Conservation (phyloP, 64 coral and sea anemone genomes). For the Montipora foliosa region DNA sequence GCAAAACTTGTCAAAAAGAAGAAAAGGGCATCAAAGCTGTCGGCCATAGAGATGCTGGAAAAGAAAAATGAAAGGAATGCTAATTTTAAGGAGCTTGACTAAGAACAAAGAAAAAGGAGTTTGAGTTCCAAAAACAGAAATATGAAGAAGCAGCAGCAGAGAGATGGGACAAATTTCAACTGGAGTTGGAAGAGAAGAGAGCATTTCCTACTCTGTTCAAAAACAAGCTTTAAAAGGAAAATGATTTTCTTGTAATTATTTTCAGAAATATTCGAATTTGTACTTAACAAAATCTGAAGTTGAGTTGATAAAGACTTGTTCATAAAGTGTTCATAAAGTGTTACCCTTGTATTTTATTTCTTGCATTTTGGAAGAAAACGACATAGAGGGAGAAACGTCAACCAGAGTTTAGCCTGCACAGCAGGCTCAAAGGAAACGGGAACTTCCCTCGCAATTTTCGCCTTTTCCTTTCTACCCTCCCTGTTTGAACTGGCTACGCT, state of each 20-base stretch:
- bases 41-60: slow-evolving; percentile 6
- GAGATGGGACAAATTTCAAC: background rate
- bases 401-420: background rate
- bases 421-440: background rate
- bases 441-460: background rate
- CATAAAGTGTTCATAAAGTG: background rate
- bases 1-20: background rate
- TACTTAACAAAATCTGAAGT: background rate
- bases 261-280: background rate
- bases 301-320: background rate
- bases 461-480: background rate
- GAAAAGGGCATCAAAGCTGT: slow-evolving; percentile 3
- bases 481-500: background rate
- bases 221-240: slow-evolving; percentile 2
- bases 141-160: background rate
- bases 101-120: slow-evolving; percentile 12
- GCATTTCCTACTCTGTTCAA: background rate
- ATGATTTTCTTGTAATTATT: background rate
- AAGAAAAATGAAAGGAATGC: slow-evolving; percentile 13
- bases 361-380: background rate
- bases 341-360: background rate
- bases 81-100: slow-evolving; percentile 14
- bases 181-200: background rate
- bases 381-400: background rate
- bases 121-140: slow-evolving; percentile 3